Percentiles rank a stretch among this genome's conserved stretches.
These are phyloP conservation scores for Eristalis tenax DNA, from an alignment of 2,888 invertebrate species.

Conservation along the genomic window DNA sequence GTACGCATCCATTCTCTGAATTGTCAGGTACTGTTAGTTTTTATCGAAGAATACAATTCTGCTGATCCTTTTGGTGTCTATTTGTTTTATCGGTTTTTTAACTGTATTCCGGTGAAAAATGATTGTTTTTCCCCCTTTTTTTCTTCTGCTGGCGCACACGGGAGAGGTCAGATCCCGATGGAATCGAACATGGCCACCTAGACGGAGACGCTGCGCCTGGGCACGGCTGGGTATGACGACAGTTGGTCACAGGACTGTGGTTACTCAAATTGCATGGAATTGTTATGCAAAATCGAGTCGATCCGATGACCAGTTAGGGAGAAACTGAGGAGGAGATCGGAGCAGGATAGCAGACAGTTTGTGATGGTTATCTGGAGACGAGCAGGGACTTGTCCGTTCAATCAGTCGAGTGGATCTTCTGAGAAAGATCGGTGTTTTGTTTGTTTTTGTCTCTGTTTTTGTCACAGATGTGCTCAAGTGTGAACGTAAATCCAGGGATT, in stretches of 20 bases:
- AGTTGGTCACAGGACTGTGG: slow-evolving; percentile 21
- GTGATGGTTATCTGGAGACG: slow-evolving; percentile 18
- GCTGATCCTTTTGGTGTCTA: slow-evolving; percentile 23
- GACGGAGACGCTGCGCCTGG: background rate
- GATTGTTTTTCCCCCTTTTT: slow-evolving; percentile 16
- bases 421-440: slow-evolving; percentile 3
- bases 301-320: background rate
- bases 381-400: slow-evolving; percentile 7
- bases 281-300: slow-evolving; percentile 39
- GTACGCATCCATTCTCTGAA: slow-evolving; percentile 56
- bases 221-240: slow-evolving; percentile 11
- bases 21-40: slow-evolving; percentile 59
- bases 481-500: background rate
- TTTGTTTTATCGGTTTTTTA: slow-evolving; percentile 38
- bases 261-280: slow-evolving; percentile 33
- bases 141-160: background rate
- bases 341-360: background rate
- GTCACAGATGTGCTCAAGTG: slow-evolving; percentile 34
- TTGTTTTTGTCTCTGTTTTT: background rate
- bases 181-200: slow-evolving; percentile 8
- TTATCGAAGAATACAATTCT: background rate
- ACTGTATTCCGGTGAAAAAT: slow-evolving; percentile 47
- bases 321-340: background rate
- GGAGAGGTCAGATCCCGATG: slow-evolving; percentile 13
- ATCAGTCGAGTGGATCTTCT: slow-evolving; percentile 7